Evolutionary conservation across 2,113 vertebrate species (phyloP).

Genomic region (Ciconia maguari): DNA sequence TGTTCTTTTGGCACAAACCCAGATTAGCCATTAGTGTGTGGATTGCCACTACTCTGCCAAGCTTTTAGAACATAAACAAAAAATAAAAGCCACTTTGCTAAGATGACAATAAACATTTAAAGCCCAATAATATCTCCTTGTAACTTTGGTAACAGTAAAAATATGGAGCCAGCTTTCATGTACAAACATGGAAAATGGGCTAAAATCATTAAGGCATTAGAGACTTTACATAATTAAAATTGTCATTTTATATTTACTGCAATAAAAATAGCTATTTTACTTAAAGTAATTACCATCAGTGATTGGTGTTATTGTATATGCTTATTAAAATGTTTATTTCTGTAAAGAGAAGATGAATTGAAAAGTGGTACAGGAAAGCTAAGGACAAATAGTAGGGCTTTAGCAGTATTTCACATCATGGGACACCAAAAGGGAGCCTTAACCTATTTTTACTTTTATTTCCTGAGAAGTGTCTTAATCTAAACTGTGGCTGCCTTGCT

Average conservation of each 20-base stretch:
- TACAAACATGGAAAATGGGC: conserved; percentile 25
- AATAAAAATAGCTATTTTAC: conserved; percentile 45
- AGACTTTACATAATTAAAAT: conserved; percentile 38
- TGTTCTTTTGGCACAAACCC: conserved; percentile 40
- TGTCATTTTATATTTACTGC: conserved; percentile 26
- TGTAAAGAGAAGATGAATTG: background rate
- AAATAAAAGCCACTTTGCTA: conserved; percentile 53
- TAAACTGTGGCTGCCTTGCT: background rate
- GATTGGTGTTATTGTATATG: conserved; percentile 3
- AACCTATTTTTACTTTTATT: background rate
- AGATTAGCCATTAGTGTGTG: conserved; percentile 55
- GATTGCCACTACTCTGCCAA: conserved; percentile 40
- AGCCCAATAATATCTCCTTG: conserved; percentile 20
- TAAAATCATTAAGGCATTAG: conserved; percentile 33
- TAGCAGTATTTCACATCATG: background rate
- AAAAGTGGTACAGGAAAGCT: background rate
- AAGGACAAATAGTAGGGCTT: background rate
- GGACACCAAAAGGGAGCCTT: background rate
- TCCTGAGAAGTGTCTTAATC: background rate
- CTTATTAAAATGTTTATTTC: conserved; percentile 52
- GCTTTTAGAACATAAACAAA: conserved; percentile 45
- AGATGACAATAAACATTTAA: conserved; percentile 60
- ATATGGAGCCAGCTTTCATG: conserved; percentile 21
- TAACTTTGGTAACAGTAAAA: conserved; percentile 31
- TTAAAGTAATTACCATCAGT: conserved; percentile 11